Evolutionary conservation across 2,113 vertebrate genomes (phyloP), one percentile per base, ranked within the genome.

Genomic region (Laterallus jamaicensis): DNA sequence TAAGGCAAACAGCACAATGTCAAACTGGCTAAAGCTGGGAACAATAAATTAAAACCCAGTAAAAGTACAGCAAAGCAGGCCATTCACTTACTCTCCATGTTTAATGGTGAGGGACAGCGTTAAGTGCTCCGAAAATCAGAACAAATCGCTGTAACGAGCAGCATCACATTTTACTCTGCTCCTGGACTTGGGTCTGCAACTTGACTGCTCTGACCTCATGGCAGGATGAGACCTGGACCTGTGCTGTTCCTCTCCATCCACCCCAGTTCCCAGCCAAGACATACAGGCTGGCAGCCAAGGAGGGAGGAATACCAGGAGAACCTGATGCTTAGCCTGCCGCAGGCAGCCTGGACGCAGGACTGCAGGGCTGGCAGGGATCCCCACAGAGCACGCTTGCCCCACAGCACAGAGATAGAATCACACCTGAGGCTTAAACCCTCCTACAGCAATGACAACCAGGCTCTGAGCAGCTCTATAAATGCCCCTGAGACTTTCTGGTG

Each of bases 211-310:
- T 75, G 66, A 37, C 22, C 52, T 39, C 26, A 6, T 3, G 39
- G 22, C 31, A 55, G 56, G 66, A 52, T 17, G 47, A 80, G 64
- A 37, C 12, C 39, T 49, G 37, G 40, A n/a, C 1, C 4, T 0
- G 5, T 0, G 0, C 37, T 0, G 3, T 35, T 69, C 55, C 55
- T 84, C 62, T 58, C 40, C 47, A 35, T 6, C 40, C n/a, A n/a
- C 16, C 15, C 60, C 4, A 4, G 29, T 4, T 64, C 78, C 35
- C 50, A 60, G 20, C 2, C 2, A 13, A 82, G 49, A n/a, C 50
- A 49, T 0, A 0, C 8, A 32, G 31, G 29, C 8, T 82, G 7
- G 2, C 0, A 0, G 66, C 31, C 31, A 66, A 26, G 63, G 40
- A 68, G 32, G 40, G 40, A 58, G 29, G 29, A 29, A 58, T n/a